Conservation (phyloP, 2,113 vertebrate genomes). For the Tenrec ecaudatus region DNA sequence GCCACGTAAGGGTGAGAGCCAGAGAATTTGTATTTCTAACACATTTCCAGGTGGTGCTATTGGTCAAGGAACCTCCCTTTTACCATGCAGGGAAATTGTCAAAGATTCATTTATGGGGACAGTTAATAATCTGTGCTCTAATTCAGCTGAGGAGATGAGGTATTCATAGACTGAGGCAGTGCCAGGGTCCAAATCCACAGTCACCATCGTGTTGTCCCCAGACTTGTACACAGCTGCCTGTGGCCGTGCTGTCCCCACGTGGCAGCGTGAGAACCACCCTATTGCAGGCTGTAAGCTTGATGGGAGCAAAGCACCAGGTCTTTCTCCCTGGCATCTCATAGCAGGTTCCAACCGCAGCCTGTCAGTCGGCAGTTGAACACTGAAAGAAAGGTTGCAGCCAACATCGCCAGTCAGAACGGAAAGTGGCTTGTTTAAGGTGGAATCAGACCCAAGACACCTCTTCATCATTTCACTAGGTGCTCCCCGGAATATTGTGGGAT, state of each 20-base stretch:
- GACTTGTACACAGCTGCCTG: neutral
- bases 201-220: neutral
- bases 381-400: neutral
- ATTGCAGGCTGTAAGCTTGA: neutral
- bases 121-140: neutral
- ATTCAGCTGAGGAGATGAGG: neutral
- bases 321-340: neutral
- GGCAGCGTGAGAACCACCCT: neutral
- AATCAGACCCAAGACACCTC: neutral
- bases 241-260: neutral
- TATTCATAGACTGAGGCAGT: neutral
- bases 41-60: neutral
- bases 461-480: neutral
- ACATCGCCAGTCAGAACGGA: neutral
- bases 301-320: neutral
- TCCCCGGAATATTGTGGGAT: neutral
- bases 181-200: neutral
- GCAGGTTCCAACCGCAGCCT: neutral
- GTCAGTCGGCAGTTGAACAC: neutral
- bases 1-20: neutral
- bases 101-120: neutral
- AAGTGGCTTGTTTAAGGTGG: neutral
- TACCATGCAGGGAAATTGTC: neutral
- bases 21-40: neutral
- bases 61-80: neutral